phyloP scores from a whole-genome alignment of 2,113 vertebrate species.

The Panthera uncia region DNA sequence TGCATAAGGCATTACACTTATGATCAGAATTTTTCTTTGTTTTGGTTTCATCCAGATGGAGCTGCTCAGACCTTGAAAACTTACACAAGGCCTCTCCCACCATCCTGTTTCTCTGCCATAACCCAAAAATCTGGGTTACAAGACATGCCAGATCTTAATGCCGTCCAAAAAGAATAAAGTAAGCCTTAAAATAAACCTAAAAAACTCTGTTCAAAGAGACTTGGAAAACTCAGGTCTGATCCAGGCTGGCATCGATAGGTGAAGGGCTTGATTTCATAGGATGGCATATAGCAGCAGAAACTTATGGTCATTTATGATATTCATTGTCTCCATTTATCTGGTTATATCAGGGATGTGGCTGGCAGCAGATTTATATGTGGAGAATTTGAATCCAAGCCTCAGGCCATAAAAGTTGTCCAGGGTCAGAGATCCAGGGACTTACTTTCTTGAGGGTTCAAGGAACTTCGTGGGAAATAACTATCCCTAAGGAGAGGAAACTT shows the following conservation, averaged over 20 bases:
- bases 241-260: neutral
- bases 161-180: neutral
- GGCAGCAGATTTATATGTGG: neutral
- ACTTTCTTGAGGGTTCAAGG: neutral
- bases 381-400: neutral
- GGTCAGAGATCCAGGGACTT: neutral
- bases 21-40: conserved; percentile 1
- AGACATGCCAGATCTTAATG: neutral
- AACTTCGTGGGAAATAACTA: neutral
- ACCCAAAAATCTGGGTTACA: neutral
- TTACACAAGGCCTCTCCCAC: neutral
- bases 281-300: neutral
- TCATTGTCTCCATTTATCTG: neutral
- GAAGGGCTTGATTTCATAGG: neutral
- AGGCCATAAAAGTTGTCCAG: neutral
- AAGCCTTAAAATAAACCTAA: neutral
- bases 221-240: neutral
- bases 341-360: neutral
- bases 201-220: neutral
- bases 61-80: conserved; percentile 27
- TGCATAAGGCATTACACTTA: neutral
- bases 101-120: neutral
- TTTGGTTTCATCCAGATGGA: conserved; percentile 9
- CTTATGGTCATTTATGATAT: neutral
- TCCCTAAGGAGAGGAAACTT: neutral